These are phyloP conservation scores for Melitaea athalia DNA, from an alignment of 2,888 invertebrate species.

Conservation along the genomic window DNA sequence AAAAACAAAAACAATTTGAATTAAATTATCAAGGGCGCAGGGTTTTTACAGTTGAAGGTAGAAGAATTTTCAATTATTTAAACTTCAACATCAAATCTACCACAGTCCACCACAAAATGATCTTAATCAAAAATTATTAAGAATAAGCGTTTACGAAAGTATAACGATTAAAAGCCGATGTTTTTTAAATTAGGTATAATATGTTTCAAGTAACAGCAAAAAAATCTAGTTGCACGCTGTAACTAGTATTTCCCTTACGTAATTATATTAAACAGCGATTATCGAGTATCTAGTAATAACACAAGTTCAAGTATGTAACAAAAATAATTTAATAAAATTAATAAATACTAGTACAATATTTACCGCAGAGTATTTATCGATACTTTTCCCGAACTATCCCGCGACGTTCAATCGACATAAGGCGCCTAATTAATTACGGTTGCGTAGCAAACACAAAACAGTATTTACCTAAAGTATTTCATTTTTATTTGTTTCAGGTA, in stretches of 20 bases:
- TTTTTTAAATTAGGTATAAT: too few species aligned
- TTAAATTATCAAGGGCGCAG: too few species aligned
- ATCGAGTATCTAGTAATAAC: too few species aligned
- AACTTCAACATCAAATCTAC: too few species aligned
- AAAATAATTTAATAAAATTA: background rate
- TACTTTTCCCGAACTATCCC: conserved; percentile 32
- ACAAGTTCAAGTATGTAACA: background rate
- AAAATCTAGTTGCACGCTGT: background rate
- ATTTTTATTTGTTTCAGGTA: conserved; percentile 50
- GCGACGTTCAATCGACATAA: conserved; percentile 14
- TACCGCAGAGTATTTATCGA: conserved; percentile 32
- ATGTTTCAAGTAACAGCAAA: background rate
- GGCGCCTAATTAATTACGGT: conserved; percentile 15
- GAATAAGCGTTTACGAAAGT: too few species aligned
- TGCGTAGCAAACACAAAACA: conserved; percentile 17
- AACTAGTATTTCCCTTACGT: too few species aligned
- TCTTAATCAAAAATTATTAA: too few species aligned
- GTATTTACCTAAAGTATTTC: conserved; percentile 12
- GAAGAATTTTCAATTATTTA: too few species aligned
- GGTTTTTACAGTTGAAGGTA: too few species aligned
- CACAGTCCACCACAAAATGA: too few species aligned
- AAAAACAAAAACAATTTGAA: too few species aligned
- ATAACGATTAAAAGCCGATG: too few species aligned
- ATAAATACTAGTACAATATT: background rate
- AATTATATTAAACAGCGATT: background rate